These are phyloP conservation scores for Motacilla alba DNA, from an alignment of 2,113 vertebrate genomes.

Conservation along the genomic window DNA sequence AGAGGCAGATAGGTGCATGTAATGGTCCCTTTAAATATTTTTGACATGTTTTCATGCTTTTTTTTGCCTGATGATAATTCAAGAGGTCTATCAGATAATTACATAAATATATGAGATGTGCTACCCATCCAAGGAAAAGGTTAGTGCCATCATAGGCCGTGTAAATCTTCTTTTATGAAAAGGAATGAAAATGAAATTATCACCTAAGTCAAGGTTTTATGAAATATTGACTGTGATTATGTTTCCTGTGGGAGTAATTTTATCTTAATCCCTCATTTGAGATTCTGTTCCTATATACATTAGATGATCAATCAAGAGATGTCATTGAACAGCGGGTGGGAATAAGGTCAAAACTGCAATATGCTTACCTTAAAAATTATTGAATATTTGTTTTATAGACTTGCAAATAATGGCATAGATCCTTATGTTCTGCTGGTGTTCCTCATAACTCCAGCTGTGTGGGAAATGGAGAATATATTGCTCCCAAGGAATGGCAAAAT, in stretches of 20 bases:
- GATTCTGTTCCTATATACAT: constrained; percentile 58
- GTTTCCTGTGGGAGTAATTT: constrained; percentile 69
- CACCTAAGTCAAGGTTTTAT: constrained; percentile 61
- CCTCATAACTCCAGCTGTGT: not conserved
- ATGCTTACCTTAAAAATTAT: constrained; percentile 34
- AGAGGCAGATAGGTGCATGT: not conserved
- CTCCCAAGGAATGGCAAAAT: not conserved
- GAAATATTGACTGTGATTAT: constrained; percentile 68
- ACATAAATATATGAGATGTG: constrained; percentile 62
- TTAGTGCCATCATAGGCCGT: constrained; percentile 42
- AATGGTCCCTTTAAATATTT: not conserved
- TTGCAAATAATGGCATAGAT: constrained; percentile 31
- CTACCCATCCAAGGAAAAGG: constrained; percentile 53
- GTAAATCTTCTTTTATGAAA: constrained; percentile 76
- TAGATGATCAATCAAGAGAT: constrained; percentile 54
- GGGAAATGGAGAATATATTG: not conserved
- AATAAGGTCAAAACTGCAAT: constrained; percentile 69
- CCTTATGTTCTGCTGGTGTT: not conserved
- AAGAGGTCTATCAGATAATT: constrained; percentile 57
- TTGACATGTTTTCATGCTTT: not conserved
- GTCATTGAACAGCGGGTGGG: constrained; percentile 37
- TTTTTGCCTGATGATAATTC: constrained; percentile 42
- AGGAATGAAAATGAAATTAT: constrained; percentile 61
- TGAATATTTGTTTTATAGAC: constrained; percentile 57
- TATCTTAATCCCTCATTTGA: constrained; percentile 67